Conservation (phyloP, 2,888 invertebrate genomes). For the Sussaba pulchella region DNA sequence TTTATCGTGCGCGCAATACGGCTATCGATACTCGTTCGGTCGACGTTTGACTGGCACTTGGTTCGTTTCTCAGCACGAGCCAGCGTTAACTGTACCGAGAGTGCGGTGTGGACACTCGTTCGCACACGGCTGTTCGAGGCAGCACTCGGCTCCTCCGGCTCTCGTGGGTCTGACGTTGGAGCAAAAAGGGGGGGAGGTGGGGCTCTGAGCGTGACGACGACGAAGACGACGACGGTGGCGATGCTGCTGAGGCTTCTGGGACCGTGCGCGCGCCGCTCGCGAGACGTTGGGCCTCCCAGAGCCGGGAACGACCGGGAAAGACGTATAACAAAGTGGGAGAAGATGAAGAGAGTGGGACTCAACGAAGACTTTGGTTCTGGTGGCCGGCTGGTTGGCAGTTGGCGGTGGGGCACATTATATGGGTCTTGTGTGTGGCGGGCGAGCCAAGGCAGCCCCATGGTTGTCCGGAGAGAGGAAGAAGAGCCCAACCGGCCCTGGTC, state of each 20-base stretch:
- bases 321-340: background rate
- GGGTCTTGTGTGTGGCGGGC: constrained; percentile 69
- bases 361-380: constrained; percentile 1
- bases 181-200: constrained; percentile 43
- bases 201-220: constrained; percentile 49
- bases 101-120: constrained; percentile 76
- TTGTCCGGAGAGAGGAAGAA: too few relatives aligned
- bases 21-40: constrained; percentile 16
- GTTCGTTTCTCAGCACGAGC: constrained; percentile 75
- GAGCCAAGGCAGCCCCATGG: constrained; percentile 60
- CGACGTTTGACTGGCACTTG: constrained; percentile 48
- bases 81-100: constrained; percentile 81
- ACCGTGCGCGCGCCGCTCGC: constrained; percentile 18
- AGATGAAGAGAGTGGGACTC: too few relatives aligned
- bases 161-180: constrained; percentile 20
- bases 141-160: constrained; percentile 43
- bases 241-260: constrained; percentile 52
- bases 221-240: constrained; percentile 37
- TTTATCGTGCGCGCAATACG: constrained; percentile 7
- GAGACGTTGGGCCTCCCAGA: constrained; percentile 16
- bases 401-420: constrained; percentile 67
- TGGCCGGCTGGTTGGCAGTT: constrained; percentile 24
- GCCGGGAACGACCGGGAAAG: background rate
- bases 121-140: constrained; percentile 66
- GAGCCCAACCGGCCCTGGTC: too few relatives aligned